Base-by-base conservation (phyloP, 2,113 vertebrate species). In the Vimba vimba region DNA sequence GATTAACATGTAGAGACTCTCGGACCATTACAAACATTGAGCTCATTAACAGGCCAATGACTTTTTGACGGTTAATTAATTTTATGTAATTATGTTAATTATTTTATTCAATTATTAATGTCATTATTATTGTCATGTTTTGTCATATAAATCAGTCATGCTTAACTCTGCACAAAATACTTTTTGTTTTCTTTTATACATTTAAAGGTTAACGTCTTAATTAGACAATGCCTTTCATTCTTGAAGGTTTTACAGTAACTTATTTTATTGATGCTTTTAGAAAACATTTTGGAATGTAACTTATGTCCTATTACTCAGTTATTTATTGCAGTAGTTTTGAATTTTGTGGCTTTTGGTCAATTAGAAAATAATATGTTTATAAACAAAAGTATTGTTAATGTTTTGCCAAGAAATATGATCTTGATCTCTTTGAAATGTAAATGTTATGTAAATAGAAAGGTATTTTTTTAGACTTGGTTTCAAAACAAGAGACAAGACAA, bases 11-110 rank as follows among this genome's bases (percentile, higher is more conserved):
- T 45, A 50, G 43, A 8, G 43, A 75, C 69, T 43, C 69, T 43
- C 11, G 10, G 68, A 71, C 68, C n/a, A 74, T 74, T 75, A 50
- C 43, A 75, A 27, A 75, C 21, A 75, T 74, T 47, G n/a, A 75
- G 71, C 43, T 47, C n/a, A 75, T 47, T 75, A 75, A 75, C 33
- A 39, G 9, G 1, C 39, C 71, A 74, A 8, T 47, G 12, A 45
- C 43, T 17, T 75, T 75, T 75, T 47, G 23, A 47, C 12, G 15
- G 6, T 47, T 75, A 8, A 25, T 74, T 25, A 1, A 47, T 75
- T 43, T 47, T 4, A 47, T 75, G 6, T 25, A 47, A 75, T 75
- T 27, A 75, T 17, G 71, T 47, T 7, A 1, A 47, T 47, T 50
- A 47, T 75, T 75, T 47, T 17, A 17, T 47, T 75, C n/a, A 25